Base-by-base conservation (phyloP, 2,113 vertebrate genomes). In the Entelurus aequoreus region DNA sequence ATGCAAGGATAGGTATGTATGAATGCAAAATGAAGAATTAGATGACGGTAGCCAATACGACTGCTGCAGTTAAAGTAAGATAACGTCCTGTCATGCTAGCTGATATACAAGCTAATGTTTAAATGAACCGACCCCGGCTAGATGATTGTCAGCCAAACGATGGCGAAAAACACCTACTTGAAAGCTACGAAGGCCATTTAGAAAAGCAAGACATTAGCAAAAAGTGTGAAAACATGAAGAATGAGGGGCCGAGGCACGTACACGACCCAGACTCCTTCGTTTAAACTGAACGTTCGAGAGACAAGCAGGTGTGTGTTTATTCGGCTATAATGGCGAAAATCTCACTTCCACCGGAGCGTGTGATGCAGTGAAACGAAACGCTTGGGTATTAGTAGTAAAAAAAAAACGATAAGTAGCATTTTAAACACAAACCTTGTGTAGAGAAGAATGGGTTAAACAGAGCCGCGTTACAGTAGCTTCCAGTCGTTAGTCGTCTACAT, bases 51-150 rank as follows among this genome's bases (percentile, higher is more conserved):
- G 42, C 42, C 35, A 5, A 4, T 37, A 54, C 52, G 52, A 48
- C 10, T 8, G 21, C 0, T n/a, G 76, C 78, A 72, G 75, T 55
- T 40, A 48, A 19, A 46, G 56, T 48, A 42, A 53, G 35, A 52
- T 57, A 51, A 36, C 49, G 74, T 64, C 75, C 54, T 11, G 54
- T 36, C 64, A 51, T 64, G 81, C 66, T 86, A 82, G 75, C 75
- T 68, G 13, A 42, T 10, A 58, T 4, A 38, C 40, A 48, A 40
- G 59, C 59, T 57, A 15, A 28, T 44, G 63, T 48, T 46, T 19
- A 35, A 7, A 52, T 16, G 15, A 54, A 19, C 60, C 35, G 51
- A 60, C 57, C 51, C 8, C 21, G 57, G 57, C 62, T 66, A 13
- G n/a, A 48, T 28, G 12, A 58, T 36, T n/a, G 51, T 21, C 6